These are phyloP conservation scores for Cassiopea xamachana DNA, from an alignment of 30 jellyfish, hydroid and myxozoan species.

Conservation along the genomic window DNA sequence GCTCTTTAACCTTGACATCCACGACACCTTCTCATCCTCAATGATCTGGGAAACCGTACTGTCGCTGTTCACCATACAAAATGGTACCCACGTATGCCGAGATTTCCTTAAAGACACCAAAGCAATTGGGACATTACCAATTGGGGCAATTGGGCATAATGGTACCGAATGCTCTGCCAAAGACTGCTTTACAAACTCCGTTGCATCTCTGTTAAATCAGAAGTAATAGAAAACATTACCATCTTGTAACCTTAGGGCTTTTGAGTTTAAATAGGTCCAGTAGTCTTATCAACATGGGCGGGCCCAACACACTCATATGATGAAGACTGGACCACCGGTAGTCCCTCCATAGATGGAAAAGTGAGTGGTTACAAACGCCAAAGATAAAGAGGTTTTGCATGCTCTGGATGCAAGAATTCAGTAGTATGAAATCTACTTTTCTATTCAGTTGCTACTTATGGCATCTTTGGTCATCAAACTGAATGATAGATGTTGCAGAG, in stretches of 20 bases:
- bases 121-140: not conserved
- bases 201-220: not conserved
- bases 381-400: too few relatives aligned
- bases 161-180: not conserved
- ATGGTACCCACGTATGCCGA: not conserved
- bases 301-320: too few relatives aligned
- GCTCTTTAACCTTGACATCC: slow-evolving; percentile 26
- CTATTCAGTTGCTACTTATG: too few relatives aligned
- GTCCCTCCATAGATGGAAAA: too few relatives aligned
- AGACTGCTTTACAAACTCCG: not conserved
- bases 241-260: not conserved
- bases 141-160: not conserved
- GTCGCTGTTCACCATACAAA: slow-evolving; percentile 4
- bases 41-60: not conserved
- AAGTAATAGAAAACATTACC: not conserved
- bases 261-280: too few relatives aligned
- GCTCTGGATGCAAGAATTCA: too few relatives aligned
- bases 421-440: too few relatives aligned
- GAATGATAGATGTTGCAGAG: too few relatives aligned
- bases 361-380: too few relatives aligned
- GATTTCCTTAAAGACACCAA: slow-evolving; percentile 16
- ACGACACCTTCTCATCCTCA: slow-evolving; percentile 1
- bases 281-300: too few relatives aligned
- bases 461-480: too few relatives aligned
- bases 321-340: too few relatives aligned